phyloP scores from a whole-genome alignment of 2,888 invertebrate genomes.

The Protodeltote pygarga region DNA sequence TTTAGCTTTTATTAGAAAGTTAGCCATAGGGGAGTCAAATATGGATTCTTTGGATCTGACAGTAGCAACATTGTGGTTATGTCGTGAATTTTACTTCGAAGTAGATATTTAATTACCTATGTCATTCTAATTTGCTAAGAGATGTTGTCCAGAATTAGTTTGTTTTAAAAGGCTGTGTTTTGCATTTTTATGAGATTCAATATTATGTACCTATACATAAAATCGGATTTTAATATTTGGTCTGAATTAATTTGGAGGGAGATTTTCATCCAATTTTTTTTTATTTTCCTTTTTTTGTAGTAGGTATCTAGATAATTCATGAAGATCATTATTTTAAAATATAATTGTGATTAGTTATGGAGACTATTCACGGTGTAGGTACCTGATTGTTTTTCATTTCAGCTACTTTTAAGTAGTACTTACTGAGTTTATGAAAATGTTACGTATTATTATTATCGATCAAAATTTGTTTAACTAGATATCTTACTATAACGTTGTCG shows the following conservation, averaged over 20 bases:
- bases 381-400: slow-evolving; percentile 44
- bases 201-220: slow-evolving; percentile 14
- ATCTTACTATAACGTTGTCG: slow-evolving; percentile 14
- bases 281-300: slow-evolving; percentile 12
- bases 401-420: slow-evolving; percentile 8
- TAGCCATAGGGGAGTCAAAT: too few species aligned
- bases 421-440: slow-evolving; percentile 18
- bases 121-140: slow-evolving; percentile 20
- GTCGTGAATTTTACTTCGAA: slow-evolving; percentile 9
- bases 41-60: too few species aligned
- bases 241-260: slow-evolving; percentile 28
- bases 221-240: slow-evolving; percentile 12
- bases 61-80: too few species aligned
- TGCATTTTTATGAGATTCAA: slow-evolving; percentile 39
- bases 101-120: slow-evolving; percentile 18
- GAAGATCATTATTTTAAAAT: slow-evolving; percentile 15
- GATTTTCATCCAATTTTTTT: slow-evolving; percentile 37
- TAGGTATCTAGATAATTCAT: slow-evolving; percentile 22
- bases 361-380: slow-evolving; percentile 36
- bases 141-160: slow-evolving; percentile 19
- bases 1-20: too few species aligned
- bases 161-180: slow-evolving; percentile 43
- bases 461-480: slow-evolving; percentile 34
- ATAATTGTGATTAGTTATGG: slow-evolving; percentile 27
- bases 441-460: slow-evolving; percentile 38